Percentiles rank a stretch among this genome's conserved stretches.
Evolutionary conservation across 2,888 invertebrate species (phyloP).

Genomic region (Cryptosula pallasiana): DNA sequence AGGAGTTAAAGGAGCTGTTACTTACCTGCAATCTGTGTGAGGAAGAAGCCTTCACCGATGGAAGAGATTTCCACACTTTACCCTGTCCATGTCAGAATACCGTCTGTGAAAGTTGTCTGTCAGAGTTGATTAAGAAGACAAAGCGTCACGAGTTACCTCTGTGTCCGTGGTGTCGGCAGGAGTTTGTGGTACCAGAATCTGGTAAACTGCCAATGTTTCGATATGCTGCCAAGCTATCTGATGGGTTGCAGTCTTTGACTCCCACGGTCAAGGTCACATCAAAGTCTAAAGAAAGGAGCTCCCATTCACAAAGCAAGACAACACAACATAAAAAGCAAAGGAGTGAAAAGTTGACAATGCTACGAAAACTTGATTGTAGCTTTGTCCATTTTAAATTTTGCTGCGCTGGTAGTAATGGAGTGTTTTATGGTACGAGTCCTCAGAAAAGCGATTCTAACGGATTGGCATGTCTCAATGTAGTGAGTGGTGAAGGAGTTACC

Average conservation of each 20-base stretch:
- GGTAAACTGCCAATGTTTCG: background rate
- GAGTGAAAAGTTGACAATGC: background rate
- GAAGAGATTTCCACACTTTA: background rate
- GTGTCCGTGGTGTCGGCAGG: background rate
- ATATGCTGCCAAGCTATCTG: background rate
- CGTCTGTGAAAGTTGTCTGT: background rate
- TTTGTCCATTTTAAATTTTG: background rate
- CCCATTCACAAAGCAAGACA: background rate
- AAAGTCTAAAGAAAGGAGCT: background rate
- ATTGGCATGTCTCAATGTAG: background rate
- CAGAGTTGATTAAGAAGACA: background rate
- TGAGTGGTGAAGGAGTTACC: background rate
- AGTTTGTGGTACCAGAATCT: background rate
- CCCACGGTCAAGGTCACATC: background rate
- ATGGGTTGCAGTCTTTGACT: too few relatives aligned
- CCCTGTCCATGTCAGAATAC: background rate
- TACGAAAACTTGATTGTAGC: background rate
- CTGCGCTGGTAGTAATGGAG: background rate
- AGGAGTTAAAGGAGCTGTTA: background rate
- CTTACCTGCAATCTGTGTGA: background rate
- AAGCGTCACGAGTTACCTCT: background rate
- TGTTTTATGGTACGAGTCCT: background rate
- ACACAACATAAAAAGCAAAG: background rate
- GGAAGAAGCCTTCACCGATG: background rate
- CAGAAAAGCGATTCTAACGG: background rate